Conservation (phyloP, 1,140 invertebrate genomes). For the Homalodisca vitripennis region DNA sequence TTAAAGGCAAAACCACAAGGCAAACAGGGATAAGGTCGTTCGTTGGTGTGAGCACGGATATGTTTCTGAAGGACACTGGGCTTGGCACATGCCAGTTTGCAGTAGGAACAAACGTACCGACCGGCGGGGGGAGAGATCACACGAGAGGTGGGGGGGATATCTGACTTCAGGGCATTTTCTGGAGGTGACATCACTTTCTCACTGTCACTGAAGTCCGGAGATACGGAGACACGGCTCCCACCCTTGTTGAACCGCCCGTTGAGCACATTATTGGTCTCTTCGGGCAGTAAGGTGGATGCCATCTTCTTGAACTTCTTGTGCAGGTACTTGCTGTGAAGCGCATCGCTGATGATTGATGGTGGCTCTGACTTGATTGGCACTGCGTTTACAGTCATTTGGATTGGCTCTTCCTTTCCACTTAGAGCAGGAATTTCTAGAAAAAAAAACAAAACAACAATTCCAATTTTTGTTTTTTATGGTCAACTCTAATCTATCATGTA, state of each 20-base stretch:
- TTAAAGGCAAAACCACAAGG: conserved; percentile 92
- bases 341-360: conserved; percentile 18
- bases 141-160: background rate
- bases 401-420: conserved; percentile 4
- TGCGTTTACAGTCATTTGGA: conserved; percentile 11
- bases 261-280: conserved; percentile 33
- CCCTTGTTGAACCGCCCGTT: conserved; percentile 23
- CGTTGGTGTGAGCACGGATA: conserved; percentile 89
- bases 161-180: background rate
- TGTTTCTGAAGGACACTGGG: conserved; percentile 94
- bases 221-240: background rate
- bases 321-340: conserved; percentile 61
- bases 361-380: conserved; percentile 15
- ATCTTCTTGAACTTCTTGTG: conserved; percentile 92
- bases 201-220: background rate
- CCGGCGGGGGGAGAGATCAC: conserved; percentile 45
- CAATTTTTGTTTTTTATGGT: too few species aligned
- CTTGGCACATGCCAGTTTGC: conserved; percentile 84
- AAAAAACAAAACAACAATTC: too few species aligned
- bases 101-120: conserved; percentile 81
- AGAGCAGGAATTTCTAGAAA: background rate
- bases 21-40: conserved; percentile 85
- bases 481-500: too few species aligned
- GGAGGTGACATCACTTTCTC: conserved; percentile 8
- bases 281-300: conserved; percentile 50